phyloP scores from a whole-genome alignment of 1,140 invertebrate genomes.

The Aphelinus certus region DNA sequence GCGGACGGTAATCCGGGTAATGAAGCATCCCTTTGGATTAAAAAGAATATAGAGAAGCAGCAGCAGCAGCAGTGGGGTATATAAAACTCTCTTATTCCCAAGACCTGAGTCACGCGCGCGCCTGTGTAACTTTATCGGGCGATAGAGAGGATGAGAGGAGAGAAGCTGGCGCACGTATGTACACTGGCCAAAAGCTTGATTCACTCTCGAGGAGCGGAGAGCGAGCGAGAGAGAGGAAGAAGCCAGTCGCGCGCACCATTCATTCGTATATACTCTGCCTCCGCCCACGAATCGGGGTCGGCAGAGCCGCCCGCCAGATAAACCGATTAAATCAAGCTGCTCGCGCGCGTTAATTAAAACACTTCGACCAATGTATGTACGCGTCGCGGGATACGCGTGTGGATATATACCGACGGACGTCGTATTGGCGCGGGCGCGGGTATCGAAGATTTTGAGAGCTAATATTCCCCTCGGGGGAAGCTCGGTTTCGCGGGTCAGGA shows the following conservation, averaged over 20 bases:
- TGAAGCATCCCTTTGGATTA: too few relatives aligned
- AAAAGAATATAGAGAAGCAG: too few relatives aligned
- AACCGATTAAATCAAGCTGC: slow-evolving; percentile 14
- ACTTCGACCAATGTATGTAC: background rate
- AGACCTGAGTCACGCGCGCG: too few relatives aligned
- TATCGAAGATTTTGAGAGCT: too few relatives aligned
- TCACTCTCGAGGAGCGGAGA: background rate
- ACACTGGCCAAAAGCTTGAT: slow-evolving; percentile 6
- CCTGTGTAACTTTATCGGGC: background rate
- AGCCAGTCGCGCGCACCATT: background rate
- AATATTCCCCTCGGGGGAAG: too few relatives aligned
- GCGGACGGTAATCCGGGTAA: too few relatives aligned
- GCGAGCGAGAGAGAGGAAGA: background rate
- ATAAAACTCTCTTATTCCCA: background rate
- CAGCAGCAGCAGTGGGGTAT: background rate
- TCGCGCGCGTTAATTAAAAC: background rate
- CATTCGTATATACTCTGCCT: background rate
- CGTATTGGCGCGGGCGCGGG: too few relatives aligned
- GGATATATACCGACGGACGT: too few relatives aligned
- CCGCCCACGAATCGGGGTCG: background rate
- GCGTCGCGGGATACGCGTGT: too few relatives aligned
- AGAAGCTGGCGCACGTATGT: too few relatives aligned
- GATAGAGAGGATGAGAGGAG: background rate
- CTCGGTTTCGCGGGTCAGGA: too few relatives aligned
- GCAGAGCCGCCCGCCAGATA: background rate